Percentiles rank a stretch among this genome's conserved stretches.
phyloP scores from a whole-genome alignment of 2,888 invertebrate genomes.

The Epistrophe eligans region DNA sequence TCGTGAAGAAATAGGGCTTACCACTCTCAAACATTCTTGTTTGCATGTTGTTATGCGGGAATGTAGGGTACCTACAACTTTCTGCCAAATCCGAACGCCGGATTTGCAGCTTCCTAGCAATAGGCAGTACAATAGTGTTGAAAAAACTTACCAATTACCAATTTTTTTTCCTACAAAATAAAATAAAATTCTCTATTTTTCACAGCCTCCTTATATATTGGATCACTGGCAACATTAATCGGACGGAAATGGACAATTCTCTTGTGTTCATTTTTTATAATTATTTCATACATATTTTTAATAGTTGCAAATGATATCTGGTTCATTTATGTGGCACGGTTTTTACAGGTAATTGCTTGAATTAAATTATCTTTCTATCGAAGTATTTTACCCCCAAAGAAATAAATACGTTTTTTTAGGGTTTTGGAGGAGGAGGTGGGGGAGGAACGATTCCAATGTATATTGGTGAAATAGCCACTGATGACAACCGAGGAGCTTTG shows the following conservation, averaged over 20 bases:
- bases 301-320: conserved; percentile 86
- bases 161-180: too few species aligned
- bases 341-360: background rate
- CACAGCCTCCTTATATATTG: conserved; percentile 88
- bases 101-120: too few species aligned
- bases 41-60: too few species aligned
- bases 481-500: conserved; percentile 90
- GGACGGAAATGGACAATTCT: conserved; percentile 89
- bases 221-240: conserved; percentile 87
- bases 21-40: too few species aligned
- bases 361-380: background rate
- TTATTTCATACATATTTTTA: conserved; percentile 89
- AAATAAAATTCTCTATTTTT: too few species aligned
- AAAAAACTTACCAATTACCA: too few species aligned
- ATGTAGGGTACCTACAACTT: too few species aligned
- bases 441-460: conserved; percentile 93
- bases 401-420: conserved; percentile 80
- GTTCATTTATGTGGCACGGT: conserved; percentile 85
- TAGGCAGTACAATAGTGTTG: too few species aligned
- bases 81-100: too few species aligned
- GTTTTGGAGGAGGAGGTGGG: conserved; percentile 88
- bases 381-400: background rate
- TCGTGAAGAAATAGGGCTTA: too few species aligned
- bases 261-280: conserved; percentile 87
- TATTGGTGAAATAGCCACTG: conserved; percentile 93